A percentile compares a stretch with the other conserved stretches of the same genome.
Evolutionary conservation across 2,113 vertebrate species (phyloP).

Genomic region (Aix galericulata): DNA sequence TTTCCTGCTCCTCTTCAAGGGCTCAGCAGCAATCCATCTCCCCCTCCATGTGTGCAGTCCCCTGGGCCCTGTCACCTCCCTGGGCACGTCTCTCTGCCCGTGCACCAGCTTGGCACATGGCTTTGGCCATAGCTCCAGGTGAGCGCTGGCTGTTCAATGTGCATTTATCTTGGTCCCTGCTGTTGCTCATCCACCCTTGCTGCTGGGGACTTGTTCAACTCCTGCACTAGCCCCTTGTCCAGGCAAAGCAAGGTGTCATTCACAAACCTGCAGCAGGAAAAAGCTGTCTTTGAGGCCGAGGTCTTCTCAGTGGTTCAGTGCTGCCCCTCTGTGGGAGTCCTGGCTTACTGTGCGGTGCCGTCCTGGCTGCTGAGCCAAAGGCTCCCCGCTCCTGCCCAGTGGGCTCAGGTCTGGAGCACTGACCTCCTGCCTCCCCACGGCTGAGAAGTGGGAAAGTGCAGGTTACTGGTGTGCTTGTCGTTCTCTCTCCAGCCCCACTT

Average conservation of each 20-base stretch:
- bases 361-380: neutral
- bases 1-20: accelerated
- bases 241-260: no score
- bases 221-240: no score
- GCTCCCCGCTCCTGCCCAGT: accelerated
- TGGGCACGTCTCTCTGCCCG: neutral
- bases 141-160: neutral
- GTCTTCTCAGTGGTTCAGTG: neutral
- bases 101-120: no score
- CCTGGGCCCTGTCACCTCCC: no score
- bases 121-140: neutral
- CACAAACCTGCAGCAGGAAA: accelerated
- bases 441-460: neutral
- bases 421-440: no score
- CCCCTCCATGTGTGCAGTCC: no score
- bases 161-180: neutral
- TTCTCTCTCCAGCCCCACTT: neutral
- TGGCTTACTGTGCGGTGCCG: accelerated
- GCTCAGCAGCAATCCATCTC: accelerated
- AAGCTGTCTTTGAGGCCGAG: accelerated
- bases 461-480: neutral
- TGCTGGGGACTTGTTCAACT: neutral
- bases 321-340: neutral
- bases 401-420: accelerated
- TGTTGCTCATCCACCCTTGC: neutral